Conservation (phyloP, 37 sponge, comb jelly and placozoan genomes). For the Agelas oroides region DNA sequence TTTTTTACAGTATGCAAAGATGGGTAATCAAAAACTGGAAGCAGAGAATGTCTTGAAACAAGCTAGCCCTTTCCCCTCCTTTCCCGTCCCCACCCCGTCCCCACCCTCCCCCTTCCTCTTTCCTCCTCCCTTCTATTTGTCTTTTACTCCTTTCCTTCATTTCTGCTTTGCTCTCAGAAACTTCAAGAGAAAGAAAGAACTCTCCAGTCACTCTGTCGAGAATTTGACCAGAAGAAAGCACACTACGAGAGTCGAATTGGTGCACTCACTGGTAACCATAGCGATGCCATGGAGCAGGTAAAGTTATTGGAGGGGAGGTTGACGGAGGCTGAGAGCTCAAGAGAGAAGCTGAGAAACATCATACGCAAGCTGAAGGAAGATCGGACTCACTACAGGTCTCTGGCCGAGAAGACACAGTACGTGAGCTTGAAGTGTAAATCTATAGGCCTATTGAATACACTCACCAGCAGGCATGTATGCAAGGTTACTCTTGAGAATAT, state of each 20-base stretch:
- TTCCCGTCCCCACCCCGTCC: no score
- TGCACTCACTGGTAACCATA: not conserved
- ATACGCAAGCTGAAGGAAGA: constrained; percentile 68
- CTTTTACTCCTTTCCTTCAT: no score
- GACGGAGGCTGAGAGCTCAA: constrained; percentile 15
- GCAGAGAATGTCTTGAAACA: no score
- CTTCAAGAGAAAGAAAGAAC: constrained; percentile 17
- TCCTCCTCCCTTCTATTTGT: no score
- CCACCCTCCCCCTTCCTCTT: no score
- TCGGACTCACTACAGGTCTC: constrained; percentile 58
- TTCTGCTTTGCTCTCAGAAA: no score
- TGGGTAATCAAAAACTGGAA: no score
- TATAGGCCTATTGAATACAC: no score
- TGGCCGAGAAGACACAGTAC: constrained; percentile 55
- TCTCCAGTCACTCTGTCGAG: not conserved
- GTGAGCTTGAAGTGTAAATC: not conserved
- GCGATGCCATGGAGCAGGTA: not conserved
- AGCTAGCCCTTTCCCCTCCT: no score
- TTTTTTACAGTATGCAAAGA: no score
- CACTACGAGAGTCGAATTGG: constrained; percentile 38
- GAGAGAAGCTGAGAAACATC: constrained; percentile 51
- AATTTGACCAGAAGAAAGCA: constrained; percentile 14
- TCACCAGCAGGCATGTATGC: no score
- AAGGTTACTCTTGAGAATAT: no score
- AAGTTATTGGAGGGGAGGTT: not conserved